Conservation (phyloP, 2,113 vertebrate genomes). For the Mustelus asterias region DNA sequence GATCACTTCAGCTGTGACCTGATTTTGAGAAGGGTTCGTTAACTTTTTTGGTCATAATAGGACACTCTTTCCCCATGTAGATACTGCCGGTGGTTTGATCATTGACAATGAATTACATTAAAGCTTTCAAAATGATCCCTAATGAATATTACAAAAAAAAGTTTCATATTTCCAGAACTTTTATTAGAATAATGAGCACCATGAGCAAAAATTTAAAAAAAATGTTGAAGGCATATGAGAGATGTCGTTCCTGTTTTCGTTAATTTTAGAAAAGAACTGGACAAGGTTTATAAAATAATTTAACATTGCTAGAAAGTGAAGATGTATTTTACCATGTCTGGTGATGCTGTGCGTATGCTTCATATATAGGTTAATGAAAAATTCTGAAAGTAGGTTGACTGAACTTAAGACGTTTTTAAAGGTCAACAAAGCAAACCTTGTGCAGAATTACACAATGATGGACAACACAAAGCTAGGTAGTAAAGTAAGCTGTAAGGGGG, state of each 20-base stretch:
- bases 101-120: not conserved
- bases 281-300: not conserved
- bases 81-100: not conserved
- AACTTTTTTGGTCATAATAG: constrained; percentile 26
- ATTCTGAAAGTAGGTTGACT: not conserved
- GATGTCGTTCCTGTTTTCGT: not conserved
- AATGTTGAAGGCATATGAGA: not conserved
- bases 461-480: not conserved
- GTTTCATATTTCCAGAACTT: constrained; percentile 1
- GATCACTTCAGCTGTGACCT: constrained; percentile 32
- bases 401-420: not conserved
- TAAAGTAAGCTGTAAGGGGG: not conserved
- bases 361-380: not conserved
- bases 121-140: not conserved
- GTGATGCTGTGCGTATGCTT: not conserved
- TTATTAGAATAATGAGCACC: constrained; percentile 16
- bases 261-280: not conserved
- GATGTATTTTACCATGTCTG: not conserved
- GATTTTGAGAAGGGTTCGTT: constrained; percentile 24
- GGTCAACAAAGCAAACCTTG: not conserved
- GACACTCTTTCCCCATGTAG: not conserved
- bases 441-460: not conserved
- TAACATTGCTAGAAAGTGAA: not conserved
- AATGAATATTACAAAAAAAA: not conserved
- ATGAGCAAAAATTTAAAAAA: not conserved